Percentiles rank a stretch among this genome's conserved stretches.
These are phyloP conservation scores for Pachyrhynchus sulphureomaculatus DNA, from an alignment of 1,140 invertebrate genomes.

Conservation along the genomic window DNA sequence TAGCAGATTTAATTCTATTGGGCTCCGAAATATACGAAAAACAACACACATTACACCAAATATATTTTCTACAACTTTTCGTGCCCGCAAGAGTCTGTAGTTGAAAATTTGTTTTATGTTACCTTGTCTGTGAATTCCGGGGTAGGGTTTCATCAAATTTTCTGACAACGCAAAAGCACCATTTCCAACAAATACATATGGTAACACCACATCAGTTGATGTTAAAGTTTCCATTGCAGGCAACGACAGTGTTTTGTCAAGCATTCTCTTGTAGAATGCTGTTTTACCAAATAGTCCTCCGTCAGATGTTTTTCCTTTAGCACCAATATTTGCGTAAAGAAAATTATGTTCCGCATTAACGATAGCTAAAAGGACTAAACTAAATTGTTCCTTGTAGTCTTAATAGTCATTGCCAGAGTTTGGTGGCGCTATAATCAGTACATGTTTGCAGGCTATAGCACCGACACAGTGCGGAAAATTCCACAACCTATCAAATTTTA, in stretches of 20 bases:
- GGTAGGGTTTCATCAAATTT: slow-evolving; percentile 54
- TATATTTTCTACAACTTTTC: slow-evolving; percentile 54
- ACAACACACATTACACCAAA: slow-evolving; percentile 50
- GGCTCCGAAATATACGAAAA: slow-evolving; percentile 51
- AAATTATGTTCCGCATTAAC: slow-evolving; percentile 52
- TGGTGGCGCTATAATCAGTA: slow-evolving; percentile 38
- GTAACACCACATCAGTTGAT: background rate
- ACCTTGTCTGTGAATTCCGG: slow-evolving; percentile 37
- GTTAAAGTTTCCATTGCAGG: background rate
- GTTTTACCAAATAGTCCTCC: slow-evolving; percentile 17
- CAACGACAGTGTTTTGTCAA: slow-evolving; percentile 8
- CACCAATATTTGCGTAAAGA: slow-evolving; percentile 46
- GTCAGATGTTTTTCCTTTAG: slow-evolving; percentile 37
- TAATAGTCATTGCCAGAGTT: slow-evolving; percentile 47
- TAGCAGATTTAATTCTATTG: slow-evolving; percentile 43
- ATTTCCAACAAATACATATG: slow-evolving; percentile 51
- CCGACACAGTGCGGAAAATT: slow-evolving; percentile 29
- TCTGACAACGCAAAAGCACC: slow-evolving; percentile 54
- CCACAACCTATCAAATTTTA: no score
- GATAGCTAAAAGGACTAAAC: slow-evolving; percentile 52
- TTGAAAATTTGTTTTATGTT: slow-evolving; percentile 48
- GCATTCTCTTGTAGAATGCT: slow-evolving; percentile 2
- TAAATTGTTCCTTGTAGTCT: slow-evolving; percentile 53
- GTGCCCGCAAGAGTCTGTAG: slow-evolving; percentile 45
- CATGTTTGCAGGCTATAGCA: slow-evolving; percentile 49